These are phyloP conservation scores for Rhopalosiphum padi DNA, from an alignment of 1,140 invertebrate species.

Conservation along the genomic window DNA sequence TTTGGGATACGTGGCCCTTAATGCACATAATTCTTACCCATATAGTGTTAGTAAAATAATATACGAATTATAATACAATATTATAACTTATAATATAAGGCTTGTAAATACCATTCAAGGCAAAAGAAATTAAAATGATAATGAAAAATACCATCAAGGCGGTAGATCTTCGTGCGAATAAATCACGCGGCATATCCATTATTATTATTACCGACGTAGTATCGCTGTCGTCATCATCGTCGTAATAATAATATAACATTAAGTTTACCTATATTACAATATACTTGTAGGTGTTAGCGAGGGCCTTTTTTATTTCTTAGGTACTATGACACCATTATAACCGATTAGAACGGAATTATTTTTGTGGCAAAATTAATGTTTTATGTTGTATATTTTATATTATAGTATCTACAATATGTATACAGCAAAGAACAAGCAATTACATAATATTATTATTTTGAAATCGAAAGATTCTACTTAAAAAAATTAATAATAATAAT, in stretches of 20 bases:
- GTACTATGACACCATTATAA: background rate
- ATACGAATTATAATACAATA: background rate
- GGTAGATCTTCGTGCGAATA: background rate
- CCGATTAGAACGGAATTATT: background rate
- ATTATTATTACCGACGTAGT: background rate
- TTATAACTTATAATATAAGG: background rate
- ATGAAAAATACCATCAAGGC: background rate
- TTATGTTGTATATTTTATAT: background rate
- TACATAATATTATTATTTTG: background rate
- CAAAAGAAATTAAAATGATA: background rate
- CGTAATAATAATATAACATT: background rate
- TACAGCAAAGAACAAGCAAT: background rate
- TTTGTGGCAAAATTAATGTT: background rate
- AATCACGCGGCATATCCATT: slow-evolving; percentile 8
- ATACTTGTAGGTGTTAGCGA: background rate
- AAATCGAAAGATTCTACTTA: background rate
- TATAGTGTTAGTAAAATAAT: background rate
- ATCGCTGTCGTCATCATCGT: background rate
- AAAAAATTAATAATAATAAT: background rate
- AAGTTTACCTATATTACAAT: background rate
- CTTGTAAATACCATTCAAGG: background rate
- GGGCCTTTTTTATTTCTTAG: background rate
- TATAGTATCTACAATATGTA: background rate
- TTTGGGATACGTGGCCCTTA: background rate
- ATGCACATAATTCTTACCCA: background rate